Evolutionary conservation across 2,797 vertebrate species (phyloP), one percentile per base, ranked within the genome.

Genomic region (Coreius guichenoti): DNA sequence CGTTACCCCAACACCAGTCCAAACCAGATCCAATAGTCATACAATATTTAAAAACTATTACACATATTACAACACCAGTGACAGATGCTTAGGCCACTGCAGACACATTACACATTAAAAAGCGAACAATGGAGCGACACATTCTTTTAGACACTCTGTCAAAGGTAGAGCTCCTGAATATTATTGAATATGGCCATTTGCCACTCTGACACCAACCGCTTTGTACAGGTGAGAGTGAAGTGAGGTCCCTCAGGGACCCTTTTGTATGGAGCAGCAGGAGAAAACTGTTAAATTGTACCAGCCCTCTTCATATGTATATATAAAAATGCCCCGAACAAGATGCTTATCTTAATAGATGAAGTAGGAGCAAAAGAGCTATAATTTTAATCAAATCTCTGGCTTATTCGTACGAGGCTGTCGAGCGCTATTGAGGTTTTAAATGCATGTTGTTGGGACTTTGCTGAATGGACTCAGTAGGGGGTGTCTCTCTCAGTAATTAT

Each of bases 361-460:
- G 96, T 95, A 95, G 95, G 95, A 96, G 95, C 95, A 96, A 96
- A 96, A 97, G 95, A 96, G 96, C 96, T 96, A 95, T 97, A 97
- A 98, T 98, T 98, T 98, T 98, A 98, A 98, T 98, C 96, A 98
- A 97, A 97, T 97, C 95, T 96, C 49, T 72, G 94, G 93, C 94
- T 95, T 95, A 95, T 95, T 95, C 96, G 95, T 86, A 88, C 94
- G 94, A 91, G 91, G 92, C 92, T 89, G 92, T 93, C 95, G 94
- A 92, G 94, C 93, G 95, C 96, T 95, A 95, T 94, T 96, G 96
- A 97, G 96, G 96, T 96, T 96, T 96, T 96, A 97, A 97, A 97
- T 97, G 96, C 94, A 95, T 94, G 96, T 96, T 97, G 96, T 95
- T 96, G 95, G 94, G 94, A 90, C 83, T 94, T 94, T 89, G 91